Percentiles rank a stretch among this genome's conserved stretches.
Conservation (phyloP, 2,113 vertebrate species). For the Lagopus muta region DNA sequence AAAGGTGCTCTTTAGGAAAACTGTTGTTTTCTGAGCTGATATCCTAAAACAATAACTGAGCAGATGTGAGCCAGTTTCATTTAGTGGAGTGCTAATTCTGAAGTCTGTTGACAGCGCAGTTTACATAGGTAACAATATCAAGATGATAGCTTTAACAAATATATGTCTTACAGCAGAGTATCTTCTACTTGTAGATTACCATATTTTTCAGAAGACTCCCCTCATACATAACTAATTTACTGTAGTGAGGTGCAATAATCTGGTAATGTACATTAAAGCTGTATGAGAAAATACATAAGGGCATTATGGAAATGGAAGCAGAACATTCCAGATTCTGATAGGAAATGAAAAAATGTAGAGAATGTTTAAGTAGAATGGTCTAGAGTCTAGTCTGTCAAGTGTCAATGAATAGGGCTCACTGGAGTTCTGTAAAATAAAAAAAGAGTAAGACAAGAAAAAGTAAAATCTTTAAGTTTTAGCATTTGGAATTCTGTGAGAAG, state of each 20-base stretch:
- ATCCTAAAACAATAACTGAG: not conserved
- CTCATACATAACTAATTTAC: not conserved
- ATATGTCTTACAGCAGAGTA: not conserved
- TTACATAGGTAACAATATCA: not conserved
- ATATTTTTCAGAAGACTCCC: not conserved
- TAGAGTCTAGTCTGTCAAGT: not conserved
- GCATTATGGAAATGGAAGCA: not conserved
- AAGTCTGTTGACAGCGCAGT: not conserved
- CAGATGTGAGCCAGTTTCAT: not conserved
- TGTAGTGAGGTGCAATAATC: not conserved
- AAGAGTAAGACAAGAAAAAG: not conserved
- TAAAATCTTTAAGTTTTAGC: not conserved
- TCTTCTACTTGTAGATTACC: not conserved
- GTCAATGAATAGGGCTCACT: not conserved
- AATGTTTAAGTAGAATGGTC: not conserved
- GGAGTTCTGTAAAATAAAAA: not conserved
- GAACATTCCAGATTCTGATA: constrained; percentile 2
- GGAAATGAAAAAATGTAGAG: not conserved
- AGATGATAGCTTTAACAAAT: not conserved
- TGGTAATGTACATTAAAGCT: not conserved
- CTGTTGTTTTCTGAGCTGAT: not conserved
- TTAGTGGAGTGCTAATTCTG: not conserved
- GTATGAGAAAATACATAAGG: not conserved
- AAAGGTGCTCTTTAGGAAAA: not conserved
- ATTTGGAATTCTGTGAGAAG: not conserved